These are phyloP conservation scores for Taxidea taxus DNA, from an alignment of 2,113 vertebrate genomes.

Conservation along the genomic window DNA sequence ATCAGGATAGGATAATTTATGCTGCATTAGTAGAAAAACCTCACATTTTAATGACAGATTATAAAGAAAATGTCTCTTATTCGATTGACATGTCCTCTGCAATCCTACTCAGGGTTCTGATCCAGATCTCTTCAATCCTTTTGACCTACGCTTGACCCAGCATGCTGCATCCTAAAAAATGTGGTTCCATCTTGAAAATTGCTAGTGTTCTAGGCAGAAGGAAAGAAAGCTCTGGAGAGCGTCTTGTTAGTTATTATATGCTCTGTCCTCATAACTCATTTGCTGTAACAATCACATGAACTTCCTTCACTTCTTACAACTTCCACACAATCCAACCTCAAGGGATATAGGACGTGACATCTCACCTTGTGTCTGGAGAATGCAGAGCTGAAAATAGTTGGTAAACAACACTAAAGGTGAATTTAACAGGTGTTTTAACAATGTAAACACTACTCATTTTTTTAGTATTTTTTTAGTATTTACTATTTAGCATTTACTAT, in stretches of 20 bases:
- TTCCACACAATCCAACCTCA: background rate
- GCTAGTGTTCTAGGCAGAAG: background rate
- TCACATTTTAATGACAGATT: background rate
- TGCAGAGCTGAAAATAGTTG: background rate
- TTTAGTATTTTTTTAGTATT: background rate
- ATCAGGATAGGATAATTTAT: background rate
- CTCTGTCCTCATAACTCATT: background rate
- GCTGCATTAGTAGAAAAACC: background rate
- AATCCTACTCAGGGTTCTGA: background rate
- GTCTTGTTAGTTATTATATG: background rate
- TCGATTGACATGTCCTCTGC: background rate
- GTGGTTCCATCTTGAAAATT: background rate
- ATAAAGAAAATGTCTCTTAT: background rate
- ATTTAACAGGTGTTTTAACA: background rate
- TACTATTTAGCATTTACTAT: too few relatives aligned
- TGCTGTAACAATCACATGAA: background rate
- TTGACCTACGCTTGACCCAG: background rate
- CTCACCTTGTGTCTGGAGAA: background rate
- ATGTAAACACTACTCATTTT: background rate
- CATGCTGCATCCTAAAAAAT: background rate
- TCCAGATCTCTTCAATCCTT: background rate
- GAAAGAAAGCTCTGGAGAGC: background rate
- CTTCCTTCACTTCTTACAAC: background rate
- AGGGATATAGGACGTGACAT: background rate
- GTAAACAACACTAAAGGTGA: background rate